These are phyloP conservation scores for Podilymbus podiceps DNA, from an alignment of 2,113 vertebrate genomes.

Conservation along the genomic window DNA sequence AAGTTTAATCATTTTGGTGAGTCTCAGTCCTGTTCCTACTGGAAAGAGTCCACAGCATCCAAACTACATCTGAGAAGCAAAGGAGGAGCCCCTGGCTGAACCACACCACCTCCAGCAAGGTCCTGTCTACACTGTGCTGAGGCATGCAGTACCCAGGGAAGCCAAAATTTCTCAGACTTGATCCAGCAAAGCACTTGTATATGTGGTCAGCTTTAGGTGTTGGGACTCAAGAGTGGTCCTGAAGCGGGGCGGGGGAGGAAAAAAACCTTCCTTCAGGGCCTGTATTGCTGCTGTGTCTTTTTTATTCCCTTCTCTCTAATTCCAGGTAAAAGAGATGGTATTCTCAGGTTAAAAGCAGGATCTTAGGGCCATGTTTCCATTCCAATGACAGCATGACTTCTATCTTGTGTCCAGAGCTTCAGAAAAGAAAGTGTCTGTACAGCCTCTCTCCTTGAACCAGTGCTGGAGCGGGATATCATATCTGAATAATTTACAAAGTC, in stretches of 20 bases:
- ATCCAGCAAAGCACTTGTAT: neutral
- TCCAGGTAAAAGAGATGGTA: neutral
- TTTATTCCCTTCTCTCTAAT: neutral
- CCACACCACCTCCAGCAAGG: neutral
- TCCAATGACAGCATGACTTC: neutral
- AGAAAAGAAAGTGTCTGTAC: slow-evolving; percentile 9
- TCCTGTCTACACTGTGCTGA: neutral
- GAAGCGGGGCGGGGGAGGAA: neutral
- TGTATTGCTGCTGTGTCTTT: neutral
- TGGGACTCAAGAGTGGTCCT: neutral
- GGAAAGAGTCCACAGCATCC: neutral
- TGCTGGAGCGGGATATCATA: neutral
- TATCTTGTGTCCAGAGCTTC: neutral
- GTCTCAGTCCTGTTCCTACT: neutral
- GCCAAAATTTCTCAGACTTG: neutral
- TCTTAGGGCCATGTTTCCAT: neutral
- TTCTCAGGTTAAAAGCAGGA: neutral
- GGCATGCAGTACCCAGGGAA: neutral
- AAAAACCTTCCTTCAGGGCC: neutral
- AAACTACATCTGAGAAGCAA: neutral
- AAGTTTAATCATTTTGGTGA: neutral
- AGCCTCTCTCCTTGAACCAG: neutral
- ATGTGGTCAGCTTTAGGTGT: neutral
- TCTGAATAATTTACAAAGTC: slow-evolving; percentile 60
- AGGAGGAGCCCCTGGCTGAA: neutral